phyloP scores from a whole-genome alignment of 2,797 vertebrate species.

The Hemitrygon akajei region DNA sequence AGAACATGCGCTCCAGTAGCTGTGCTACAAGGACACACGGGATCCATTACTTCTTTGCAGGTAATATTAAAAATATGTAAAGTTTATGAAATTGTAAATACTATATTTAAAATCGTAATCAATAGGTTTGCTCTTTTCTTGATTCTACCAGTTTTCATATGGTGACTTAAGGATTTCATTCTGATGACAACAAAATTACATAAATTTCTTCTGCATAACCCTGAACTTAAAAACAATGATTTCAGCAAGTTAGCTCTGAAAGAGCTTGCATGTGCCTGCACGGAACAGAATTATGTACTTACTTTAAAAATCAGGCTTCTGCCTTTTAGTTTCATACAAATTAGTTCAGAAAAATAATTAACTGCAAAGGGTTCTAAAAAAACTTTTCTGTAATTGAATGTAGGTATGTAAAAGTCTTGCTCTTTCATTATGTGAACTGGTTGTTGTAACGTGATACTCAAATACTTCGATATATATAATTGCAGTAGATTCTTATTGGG shows the following conservation, averaged over 20 bases:
- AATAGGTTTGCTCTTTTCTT: neutral
- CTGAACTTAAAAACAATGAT: neutral
- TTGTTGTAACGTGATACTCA: neutral
- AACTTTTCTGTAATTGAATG: neutral
- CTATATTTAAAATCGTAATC: neutral
- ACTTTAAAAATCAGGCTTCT: neutral
- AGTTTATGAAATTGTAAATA: neutral
- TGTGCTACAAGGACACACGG: constrained; percentile 91
- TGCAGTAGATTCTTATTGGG: neutral
- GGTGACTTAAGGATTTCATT: neutral
- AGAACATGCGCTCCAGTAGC: constrained; percentile 92
- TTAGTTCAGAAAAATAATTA: neutral
- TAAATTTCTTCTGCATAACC: neutral
- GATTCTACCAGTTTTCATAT: neutral
- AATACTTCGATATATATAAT: neutral
- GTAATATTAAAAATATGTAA: constrained; percentile 51
- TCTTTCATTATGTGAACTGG: neutral
- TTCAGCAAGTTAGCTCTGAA: neutral
- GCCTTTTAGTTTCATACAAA: neutral
- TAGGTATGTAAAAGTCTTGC: neutral
- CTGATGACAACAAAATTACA: neutral
- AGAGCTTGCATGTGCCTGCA: neutral
- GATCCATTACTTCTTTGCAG: constrained; percentile 94
- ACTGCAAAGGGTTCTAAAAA: too few relatives aligned
- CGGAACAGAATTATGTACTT: neutral